Conservation (phyloP, 2,113 vertebrate species). For the Clarias magur region DNA sequence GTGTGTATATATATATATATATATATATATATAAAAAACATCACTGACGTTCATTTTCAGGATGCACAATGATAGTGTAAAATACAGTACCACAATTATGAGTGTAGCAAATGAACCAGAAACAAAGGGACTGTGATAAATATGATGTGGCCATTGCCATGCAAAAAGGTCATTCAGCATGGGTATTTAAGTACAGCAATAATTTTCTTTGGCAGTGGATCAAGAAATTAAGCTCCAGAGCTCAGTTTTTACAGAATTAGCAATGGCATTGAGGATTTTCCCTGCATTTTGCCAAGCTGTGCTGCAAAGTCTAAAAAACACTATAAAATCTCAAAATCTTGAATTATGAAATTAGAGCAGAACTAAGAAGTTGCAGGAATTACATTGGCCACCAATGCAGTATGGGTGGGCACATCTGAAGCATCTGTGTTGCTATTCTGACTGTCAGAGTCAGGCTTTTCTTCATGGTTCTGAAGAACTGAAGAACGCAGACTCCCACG, state of each 20-base stretch:
- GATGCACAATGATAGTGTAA: not conserved
- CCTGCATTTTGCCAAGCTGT: not conserved
- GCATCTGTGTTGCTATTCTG: slow-evolving; percentile 51
- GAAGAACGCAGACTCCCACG: slow-evolving; percentile 66
- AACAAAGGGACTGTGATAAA: not conserved
- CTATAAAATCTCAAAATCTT: not conserved
- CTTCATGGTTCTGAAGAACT: slow-evolving; percentile 66
- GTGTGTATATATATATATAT: too few species aligned
- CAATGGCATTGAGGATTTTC: not conserved
- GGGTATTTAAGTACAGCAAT: not conserved
- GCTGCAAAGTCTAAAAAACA: not conserved
- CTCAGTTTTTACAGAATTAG: not conserved
- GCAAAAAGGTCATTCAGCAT: not conserved
- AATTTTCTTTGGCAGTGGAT: too few species aligned
- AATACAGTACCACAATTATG: not conserved
- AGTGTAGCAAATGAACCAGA: not conserved
- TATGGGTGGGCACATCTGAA: slow-evolving; percentile 61
- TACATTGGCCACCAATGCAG: slow-evolving; percentile 85
- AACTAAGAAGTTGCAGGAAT: slow-evolving; percentile 50
- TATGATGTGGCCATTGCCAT: too few species aligned
- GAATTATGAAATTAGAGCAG: not conserved
- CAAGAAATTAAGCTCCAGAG: not conserved
- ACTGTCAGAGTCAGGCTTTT: slow-evolving; percentile 46
- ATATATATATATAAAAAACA: too few species aligned
- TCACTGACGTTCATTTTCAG: not conserved